A percentile compares a stretch with the other conserved stretches of the same genome.
Evolutionary conservation across 2,888 invertebrate species (phyloP).

Genomic region (Tetragnatha montana): DNA sequence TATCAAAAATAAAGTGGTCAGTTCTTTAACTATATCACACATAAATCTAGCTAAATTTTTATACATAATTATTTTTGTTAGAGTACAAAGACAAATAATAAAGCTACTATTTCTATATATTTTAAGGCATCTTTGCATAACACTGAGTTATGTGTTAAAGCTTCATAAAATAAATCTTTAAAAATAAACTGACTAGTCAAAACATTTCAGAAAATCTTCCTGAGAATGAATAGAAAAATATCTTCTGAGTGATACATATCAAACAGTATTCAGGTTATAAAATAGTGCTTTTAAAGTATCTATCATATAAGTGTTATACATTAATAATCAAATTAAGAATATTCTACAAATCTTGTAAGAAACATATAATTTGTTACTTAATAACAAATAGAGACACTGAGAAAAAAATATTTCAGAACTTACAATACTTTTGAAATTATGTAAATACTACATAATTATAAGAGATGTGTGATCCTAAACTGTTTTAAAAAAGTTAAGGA

Average conservation of each 20-base stretch:
- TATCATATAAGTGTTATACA: background rate
- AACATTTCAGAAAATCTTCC: constrained; percentile 41
- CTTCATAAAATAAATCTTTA: background rate
- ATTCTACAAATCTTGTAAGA: background rate
- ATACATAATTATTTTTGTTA: background rate
- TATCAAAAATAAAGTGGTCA: too few species aligned
- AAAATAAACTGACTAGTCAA: constrained; percentile 35
- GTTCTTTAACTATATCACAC: background rate
- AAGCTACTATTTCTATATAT: background rate
- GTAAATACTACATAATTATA: too few species aligned
- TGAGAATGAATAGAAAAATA: constrained; percentile 59
- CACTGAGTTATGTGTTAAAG: background rate
- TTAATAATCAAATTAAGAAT: background rate
- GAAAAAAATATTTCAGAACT: too few species aligned
- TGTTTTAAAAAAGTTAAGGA: too few species aligned
- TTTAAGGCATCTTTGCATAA: background rate
- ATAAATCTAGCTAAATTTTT: background rate
- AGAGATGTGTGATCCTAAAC: too few species aligned
- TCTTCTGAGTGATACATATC: constrained; percentile 23
- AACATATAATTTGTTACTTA: background rate
- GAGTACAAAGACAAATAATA: background rate
- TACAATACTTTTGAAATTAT: too few species aligned
- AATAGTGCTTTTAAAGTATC: background rate
- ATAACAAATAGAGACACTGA: too few species aligned
- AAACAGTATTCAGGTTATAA: constrained; percentile 36